Evolutionary conservation across 2,797 vertebrate species (phyloP).

Genomic region (Leptodactylus fallax): DNA sequence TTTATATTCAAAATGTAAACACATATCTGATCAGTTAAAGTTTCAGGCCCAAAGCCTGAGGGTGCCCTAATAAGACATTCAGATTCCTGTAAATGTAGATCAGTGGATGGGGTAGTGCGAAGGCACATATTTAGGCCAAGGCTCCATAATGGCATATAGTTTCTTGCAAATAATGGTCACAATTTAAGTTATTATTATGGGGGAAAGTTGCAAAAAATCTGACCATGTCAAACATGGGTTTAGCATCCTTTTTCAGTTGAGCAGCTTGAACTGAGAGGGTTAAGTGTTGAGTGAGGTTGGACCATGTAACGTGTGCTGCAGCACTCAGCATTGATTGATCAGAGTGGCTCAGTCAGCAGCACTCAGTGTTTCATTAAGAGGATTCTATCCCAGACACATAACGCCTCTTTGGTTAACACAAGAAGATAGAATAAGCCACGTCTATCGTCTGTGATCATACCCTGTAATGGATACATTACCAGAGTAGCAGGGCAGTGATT

Average conservation of each 20-base stretch:
- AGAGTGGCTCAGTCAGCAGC: slow-evolving; percentile 45
- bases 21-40: no score
- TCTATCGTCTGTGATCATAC: slow-evolving; percentile 44
- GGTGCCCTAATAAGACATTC: no score
- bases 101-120: no score
- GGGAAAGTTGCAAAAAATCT: background rate
- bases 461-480: slow-evolving; percentile 40
- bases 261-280: background rate
- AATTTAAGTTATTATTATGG: background rate
- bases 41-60: background rate
- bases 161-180: no score
- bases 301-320: slow-evolving; percentile 13
- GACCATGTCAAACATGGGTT: background rate
- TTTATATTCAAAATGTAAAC: no score
- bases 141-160: no score
- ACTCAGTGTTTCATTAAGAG: slow-evolving; percentile 48
- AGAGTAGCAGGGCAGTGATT: slow-evolving; percentile 27
- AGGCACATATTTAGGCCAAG: no score
- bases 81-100: no score
- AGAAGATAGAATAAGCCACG: slow-evolving; percentile 41
- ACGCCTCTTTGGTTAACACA: slow-evolving; percentile 52
- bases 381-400: slow-evolving; percentile 48
- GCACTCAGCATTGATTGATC: slow-evolving; percentile 52
- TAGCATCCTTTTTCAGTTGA: background rate
- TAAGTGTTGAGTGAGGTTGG: slow-evolving; percentile 12